A percentile compares a stretch with the other conserved stretches of the same genome.
These are phyloP conservation scores for Acanthiza pusilla DNA, from an alignment of 2,797 vertebrate genomes.

Conservation along the genomic window DNA sequence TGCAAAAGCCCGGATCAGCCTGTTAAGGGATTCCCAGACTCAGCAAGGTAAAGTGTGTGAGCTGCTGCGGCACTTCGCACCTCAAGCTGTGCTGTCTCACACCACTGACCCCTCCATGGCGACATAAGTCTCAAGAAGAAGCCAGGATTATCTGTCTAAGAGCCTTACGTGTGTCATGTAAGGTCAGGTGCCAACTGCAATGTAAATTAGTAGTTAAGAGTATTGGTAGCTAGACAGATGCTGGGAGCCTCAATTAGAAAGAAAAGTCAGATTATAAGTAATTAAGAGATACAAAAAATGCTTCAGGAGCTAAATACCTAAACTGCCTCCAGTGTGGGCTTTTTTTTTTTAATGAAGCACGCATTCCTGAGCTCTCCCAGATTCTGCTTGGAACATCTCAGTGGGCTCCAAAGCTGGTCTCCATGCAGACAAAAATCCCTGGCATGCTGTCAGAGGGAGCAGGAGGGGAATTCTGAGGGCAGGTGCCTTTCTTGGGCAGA, in stretches of 20 bases:
- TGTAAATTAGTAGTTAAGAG: constrained; percentile 70
- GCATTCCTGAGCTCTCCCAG: constrained; percentile 12
- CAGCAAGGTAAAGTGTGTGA: constrained; percentile 72
- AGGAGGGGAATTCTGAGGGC: neutral
- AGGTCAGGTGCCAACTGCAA: constrained; percentile 80
- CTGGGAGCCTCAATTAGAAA: constrained; percentile 66
- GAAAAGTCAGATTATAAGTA: constrained; percentile 72
- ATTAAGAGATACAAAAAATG: constrained; percentile 64
- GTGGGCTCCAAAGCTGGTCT: neutral
- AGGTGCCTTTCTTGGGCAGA: neutral
- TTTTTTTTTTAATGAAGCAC: neutral
- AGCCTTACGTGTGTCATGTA: constrained; percentile 79
- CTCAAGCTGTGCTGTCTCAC: constrained; percentile 73
- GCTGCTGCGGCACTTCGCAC: constrained; percentile 74
- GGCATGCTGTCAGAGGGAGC: neutral
- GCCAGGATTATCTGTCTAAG: constrained; percentile 80
- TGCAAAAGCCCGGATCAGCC: constrained; percentile 67
- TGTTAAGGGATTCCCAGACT: constrained; percentile 71
- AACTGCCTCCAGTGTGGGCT: neutral
- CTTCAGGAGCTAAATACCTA: constrained; percentile 46
- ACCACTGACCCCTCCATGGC: constrained; percentile 77
- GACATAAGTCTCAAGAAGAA: constrained; percentile 76
- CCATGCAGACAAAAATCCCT: neutral
- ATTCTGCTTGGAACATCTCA: neutral
- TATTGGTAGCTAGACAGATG: constrained; percentile 74